A percentile compares a stretch with the other conserved stretches of the same genome.
Evolutionary conservation across 1,140 invertebrate genomes (phyloP).

Genomic region (Bombus pyrosoma): DNA sequence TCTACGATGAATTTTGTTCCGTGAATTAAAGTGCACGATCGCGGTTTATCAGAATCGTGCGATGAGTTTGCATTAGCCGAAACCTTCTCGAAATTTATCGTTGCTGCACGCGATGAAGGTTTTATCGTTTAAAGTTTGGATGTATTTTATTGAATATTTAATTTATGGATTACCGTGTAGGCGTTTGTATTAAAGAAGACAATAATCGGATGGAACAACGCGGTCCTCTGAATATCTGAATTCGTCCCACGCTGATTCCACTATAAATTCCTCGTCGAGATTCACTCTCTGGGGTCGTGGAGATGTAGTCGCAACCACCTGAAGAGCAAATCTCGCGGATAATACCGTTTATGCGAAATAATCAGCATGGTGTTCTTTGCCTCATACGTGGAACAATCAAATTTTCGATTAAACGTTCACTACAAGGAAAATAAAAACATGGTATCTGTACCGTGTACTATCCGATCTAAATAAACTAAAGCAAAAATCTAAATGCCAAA

Average conservation of each 20-base stretch:
- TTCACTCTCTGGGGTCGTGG: neutral
- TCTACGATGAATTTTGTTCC: neutral
- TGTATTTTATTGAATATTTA: neutral
- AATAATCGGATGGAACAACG: neutral
- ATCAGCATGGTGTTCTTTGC: neutral
- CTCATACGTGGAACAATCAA: too few relatives aligned
- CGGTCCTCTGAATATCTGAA: neutral
- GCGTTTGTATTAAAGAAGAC: neutral
- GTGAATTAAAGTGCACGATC: neutral
- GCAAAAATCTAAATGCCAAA: too few relatives aligned
- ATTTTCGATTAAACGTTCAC: too few relatives aligned
- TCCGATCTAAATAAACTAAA: too few relatives aligned
- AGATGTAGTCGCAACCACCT: slow-evolving; percentile 2
- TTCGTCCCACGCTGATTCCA: neutral
- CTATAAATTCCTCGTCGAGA: slow-evolving; percentile 6
- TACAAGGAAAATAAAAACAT: too few relatives aligned
- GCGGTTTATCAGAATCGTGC: neutral
- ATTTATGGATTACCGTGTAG: neutral
- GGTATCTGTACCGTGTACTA: too few relatives aligned
- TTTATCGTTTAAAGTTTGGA: neutral
- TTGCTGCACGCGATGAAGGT: neutral
- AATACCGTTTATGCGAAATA: neutral
- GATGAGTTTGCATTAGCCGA: neutral
- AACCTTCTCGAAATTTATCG: neutral
- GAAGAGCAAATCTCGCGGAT: neutral